Conservation (phyloP, 2,113 vertebrate genomes). For the Accipiter cooperii region DNA sequence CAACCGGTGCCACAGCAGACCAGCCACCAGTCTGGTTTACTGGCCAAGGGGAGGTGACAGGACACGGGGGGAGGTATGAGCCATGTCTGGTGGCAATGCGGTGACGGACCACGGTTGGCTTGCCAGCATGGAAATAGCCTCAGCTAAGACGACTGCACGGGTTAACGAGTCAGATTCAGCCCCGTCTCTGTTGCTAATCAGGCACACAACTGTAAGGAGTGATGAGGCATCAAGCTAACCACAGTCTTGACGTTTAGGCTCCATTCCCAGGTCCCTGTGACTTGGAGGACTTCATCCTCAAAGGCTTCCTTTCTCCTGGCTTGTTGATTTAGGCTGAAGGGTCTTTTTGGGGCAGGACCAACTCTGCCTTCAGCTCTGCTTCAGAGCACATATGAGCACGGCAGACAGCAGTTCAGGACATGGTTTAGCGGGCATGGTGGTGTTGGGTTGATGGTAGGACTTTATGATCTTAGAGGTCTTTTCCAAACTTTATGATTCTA, state of each 20-base stretch:
- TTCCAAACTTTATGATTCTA: no score
- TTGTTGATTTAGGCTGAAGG: not conserved
- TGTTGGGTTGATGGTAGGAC: no score
- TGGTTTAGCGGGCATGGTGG: no score
- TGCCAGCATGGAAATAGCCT: not conserved
- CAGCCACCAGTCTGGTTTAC: not conserved
- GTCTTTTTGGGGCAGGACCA: not conserved
- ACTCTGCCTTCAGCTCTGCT: not conserved
- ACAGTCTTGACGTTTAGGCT: not conserved
- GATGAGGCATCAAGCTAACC: not conserved
- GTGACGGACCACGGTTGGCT: not conserved
- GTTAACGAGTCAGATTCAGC: not conserved
- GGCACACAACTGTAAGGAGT: not conserved
- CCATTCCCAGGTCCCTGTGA: not conserved
- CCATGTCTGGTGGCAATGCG: not conserved
- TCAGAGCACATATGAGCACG: not conserved
- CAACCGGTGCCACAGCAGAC: not conserved
- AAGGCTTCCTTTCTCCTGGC: not conserved
- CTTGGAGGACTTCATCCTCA: not conserved
- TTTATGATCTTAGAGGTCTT: no score
- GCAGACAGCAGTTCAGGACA: not conserved
- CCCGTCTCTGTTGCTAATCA: not conserved
- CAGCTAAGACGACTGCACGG: accelerated
- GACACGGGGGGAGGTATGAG: not conserved
- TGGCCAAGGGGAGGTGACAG: not conserved